Base-by-base conservation (phyloP, 2,113 vertebrate genomes). In the Cathartes aura region DNA sequence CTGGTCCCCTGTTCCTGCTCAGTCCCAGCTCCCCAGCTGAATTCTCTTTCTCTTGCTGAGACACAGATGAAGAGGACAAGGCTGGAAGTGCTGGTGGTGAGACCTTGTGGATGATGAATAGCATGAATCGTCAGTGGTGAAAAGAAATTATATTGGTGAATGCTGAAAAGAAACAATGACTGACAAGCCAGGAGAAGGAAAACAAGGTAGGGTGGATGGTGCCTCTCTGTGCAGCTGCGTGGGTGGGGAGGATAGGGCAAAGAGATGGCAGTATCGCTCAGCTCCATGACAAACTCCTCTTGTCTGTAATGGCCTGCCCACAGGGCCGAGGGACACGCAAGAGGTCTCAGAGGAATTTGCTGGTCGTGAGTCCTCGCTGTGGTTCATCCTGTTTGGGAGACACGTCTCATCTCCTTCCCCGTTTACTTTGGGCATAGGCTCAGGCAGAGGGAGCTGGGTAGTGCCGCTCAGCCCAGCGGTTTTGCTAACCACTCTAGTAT, bases 381-480 rank as follows among this genome's bases (percentile, higher is more conserved):
- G 42, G 17, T 71, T 81, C 29, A 15, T 70, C 62, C n/a, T 43
- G 5, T 55, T 45, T 26, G 47, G 62, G 38, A 70, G 45, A 64
- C 14, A 11, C 0, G 5, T 56, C 32, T 59, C 32, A 11, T 36
- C 32, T 55, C 40, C 66, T 85, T 72, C 21, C 29, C 53, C 58
- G 13, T 72, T 62, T 38, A 50, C 40, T 66, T 27, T 42, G 68
- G 36, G 17, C 32, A 21, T 16, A 42, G 56, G 64, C 36, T 72
- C 13, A 50, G 67, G 62, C 29, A 38, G 29, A 50, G 40, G 23
- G 42, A 74, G 42, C 48, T 73, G 58, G 30, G 34, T 56, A 50
- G 32, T 47, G 38, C 67, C 1, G 3, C 55, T 73, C 76, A 50
- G 34, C 38, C n/a, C 0, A 0, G 6, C 0, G 4, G n/a, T 75